Base-by-base conservation (phyloP, 2,113 vertebrate species). In the Zosterops lateralis region DNA sequence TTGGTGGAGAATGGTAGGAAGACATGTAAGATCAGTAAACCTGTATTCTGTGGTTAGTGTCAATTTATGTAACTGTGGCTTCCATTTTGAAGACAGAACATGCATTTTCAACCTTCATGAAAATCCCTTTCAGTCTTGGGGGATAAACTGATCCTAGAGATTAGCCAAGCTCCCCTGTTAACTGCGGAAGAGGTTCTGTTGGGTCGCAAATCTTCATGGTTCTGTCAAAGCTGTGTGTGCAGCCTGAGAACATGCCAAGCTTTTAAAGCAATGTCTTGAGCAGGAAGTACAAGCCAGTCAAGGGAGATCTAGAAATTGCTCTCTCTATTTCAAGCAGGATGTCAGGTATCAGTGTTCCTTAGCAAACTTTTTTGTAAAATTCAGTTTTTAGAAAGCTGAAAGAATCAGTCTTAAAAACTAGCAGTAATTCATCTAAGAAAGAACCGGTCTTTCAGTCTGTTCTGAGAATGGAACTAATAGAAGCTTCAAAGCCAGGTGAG, bases 171-270 rank as follows among this genome's bases (percentile, higher is more conserved):
- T 82, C n/a, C 16, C 21, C 10, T 42, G 1, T 47, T 65, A 34
- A 21, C 34, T 61, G 53, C 32, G 34, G 47, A 57, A 36, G 34
- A 66, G 36, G 7, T 44, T 57, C 21, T 70, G 12, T n/a, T 79
- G 42, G 19, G 18, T 31, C 38, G 1, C 4, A n/a, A 2, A 17
- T n/a, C 16, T 42, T n/a, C 0, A 17, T 8, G 22, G 4, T 47
- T 80, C 36, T 81, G 24, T 56, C 40, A 87, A 4, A 65, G 44
- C 32, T 76, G 12, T 9, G 32, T 8, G 7, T 77, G 50, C 40
- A 73, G 32, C 45, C 44, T 62, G 19, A 62, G 32, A 65, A 73
- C 14, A 16, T 7, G 15, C 13, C 19, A 64, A 47, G 29, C 14
- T 29, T 38, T 38, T 75, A 45, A 78, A 75, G 21, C 47, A 54